Percentiles rank a stretch among this genome's conserved stretches.
These are phyloP conservation scores for Tragopan temminckii DNA, from an alignment of 2,797 vertebrate species.

Conservation along the genomic window DNA sequence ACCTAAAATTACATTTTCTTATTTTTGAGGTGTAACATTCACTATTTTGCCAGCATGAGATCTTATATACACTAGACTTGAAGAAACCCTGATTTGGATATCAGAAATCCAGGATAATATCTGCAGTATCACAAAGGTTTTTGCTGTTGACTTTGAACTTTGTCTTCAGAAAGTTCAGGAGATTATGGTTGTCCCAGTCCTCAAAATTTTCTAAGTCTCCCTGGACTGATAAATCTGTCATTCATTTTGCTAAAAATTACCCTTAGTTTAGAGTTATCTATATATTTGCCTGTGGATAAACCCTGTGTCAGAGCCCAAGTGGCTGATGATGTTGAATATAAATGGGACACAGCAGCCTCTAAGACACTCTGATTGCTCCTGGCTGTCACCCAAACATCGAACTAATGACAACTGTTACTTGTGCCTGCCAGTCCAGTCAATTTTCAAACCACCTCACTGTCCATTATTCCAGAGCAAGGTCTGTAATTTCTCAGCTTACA, in stretches of 20 bases:
- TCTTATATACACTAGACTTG: neutral
- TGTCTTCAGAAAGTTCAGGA: neutral
- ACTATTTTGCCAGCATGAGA: neutral
- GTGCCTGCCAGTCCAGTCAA: fast-evolving
- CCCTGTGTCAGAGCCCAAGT: neutral
- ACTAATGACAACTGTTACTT: neutral
- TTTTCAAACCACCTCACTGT: neutral
- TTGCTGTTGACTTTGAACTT: neutral
- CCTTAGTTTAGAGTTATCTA: neutral
- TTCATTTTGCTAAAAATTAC: neutral
- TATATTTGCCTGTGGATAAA: neutral
- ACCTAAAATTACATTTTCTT: neutral
- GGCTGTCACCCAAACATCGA: neutral
- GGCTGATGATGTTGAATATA: neutral
- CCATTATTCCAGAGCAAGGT: neutral
- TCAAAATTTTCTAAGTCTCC: neutral
- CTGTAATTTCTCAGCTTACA: neutral
- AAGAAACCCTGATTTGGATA: neutral
- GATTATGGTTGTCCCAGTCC: neutral
- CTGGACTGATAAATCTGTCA: neutral
- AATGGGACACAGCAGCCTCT: neutral
- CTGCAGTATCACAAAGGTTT: neutral
- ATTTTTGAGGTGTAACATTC: neutral
- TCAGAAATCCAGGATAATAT: neutral
- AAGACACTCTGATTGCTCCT: neutral